Percentiles rank a stretch among this genome's conserved stretches.
phyloP scores from a whole-genome alignment of 1,140 invertebrate genomes.

The Planococcus citri region DNA sequence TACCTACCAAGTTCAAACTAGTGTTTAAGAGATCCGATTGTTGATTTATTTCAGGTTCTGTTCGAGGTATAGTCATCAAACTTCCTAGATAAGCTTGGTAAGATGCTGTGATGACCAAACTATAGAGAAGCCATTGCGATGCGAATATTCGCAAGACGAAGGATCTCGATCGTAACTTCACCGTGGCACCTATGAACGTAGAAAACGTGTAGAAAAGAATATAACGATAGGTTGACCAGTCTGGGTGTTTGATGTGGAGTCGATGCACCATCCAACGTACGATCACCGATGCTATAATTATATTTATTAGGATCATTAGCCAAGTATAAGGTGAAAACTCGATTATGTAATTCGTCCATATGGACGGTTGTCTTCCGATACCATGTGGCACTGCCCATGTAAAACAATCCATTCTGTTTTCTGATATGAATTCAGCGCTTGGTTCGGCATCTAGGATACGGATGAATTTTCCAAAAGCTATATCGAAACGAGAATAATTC shows the following conservation, averaged over 20 bases:
- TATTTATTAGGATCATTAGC: conserved; percentile 16
- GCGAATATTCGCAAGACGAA: conserved; percentile 25
- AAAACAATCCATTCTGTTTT: conserved; percentile 30
- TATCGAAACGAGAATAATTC: conserved; percentile 23
- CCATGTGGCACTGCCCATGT: conserved; percentile 30
- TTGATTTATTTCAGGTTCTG: conserved; percentile 26
- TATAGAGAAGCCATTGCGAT: conserved; percentile 28
- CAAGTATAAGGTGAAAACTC: conserved; percentile 26
- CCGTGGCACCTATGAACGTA: conserved; percentile 26
- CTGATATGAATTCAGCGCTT: conserved; percentile 24
- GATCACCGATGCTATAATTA: conserved; percentile 23
- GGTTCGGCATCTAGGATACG: conserved; percentile 26
- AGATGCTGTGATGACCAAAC: conserved; percentile 27
- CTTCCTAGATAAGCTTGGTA: conserved; percentile 30
- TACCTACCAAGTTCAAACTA: conserved; percentile 26
- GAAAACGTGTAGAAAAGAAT: conserved; percentile 25
- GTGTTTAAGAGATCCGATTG: conserved; percentile 26
- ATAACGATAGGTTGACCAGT: background rate
- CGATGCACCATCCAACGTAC: conserved; percentile 6
- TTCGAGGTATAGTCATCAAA: conserved; percentile 29
- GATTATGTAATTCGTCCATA: conserved; percentile 29
- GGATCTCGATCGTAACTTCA: conserved; percentile 24
- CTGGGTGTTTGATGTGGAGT: conserved; percentile 19
- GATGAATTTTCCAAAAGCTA: conserved; percentile 28
- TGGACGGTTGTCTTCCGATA: conserved; percentile 26